Percentiles rank a stretch among this genome's conserved stretches.
Evolutionary conservation across 2,797 vertebrate genomes (phyloP).

Genomic region (Pseudocheirus occidentalis): DNA sequence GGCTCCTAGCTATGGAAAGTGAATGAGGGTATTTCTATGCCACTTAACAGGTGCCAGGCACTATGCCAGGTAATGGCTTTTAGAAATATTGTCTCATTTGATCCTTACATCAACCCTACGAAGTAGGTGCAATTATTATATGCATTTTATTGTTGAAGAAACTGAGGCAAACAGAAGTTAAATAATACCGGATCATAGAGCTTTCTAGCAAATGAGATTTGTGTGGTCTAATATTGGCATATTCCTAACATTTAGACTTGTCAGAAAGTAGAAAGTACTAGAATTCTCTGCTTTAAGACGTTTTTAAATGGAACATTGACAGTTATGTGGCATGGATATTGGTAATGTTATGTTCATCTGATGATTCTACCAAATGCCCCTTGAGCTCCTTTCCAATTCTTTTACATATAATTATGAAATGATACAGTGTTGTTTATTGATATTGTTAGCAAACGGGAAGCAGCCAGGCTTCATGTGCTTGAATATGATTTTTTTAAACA

Average conservation of each 20-base stretch:
- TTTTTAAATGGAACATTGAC: background rate
- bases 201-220: background rate
- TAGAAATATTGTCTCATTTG: background rate
- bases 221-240: background rate
- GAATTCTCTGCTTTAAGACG: background rate
- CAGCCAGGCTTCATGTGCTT: background rate
- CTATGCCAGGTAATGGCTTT: background rate
- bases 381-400: background rate
- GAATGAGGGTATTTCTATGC: background rate
- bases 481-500: background rate
- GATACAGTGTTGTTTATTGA: background rate
- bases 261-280: background rate
- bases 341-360: background rate
- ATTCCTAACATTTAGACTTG: background rate
- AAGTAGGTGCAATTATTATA: background rate
- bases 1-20: background rate
- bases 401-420: background rate
- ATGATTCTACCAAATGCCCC: background rate
- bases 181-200: background rate
- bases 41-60: background rate
- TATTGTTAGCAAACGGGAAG: background rate
- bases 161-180: background rate
- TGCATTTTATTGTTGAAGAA: background rate
- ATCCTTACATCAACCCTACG: background rate
- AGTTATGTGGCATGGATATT: background rate